Percentiles rank a stretch among this genome's conserved stretches.
Conservation (phyloP, 2,797 vertebrate genomes). For the Sebastes iracundus region DNA sequence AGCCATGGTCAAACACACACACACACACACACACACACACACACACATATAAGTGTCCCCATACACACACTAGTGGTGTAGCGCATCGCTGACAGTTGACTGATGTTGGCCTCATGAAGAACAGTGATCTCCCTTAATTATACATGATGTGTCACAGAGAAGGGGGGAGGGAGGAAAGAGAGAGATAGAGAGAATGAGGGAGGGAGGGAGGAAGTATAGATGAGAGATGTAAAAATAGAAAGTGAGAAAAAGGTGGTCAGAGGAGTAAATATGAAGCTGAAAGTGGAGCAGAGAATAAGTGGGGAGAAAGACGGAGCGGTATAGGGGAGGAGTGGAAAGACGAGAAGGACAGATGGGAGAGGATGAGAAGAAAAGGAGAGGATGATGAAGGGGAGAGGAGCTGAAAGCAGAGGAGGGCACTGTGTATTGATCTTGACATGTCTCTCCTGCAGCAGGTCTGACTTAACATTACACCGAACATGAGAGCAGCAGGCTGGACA, state of each 20-base stretch:
- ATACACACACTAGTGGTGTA: conserved; percentile 6
- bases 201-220: conserved; percentile 12
- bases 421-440: conserved; percentile 58
- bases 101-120: conserved; percentile 73
- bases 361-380: conserved; percentile 14
- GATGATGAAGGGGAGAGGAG: conserved; percentile 6
- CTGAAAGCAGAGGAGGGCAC: conserved; percentile 53
- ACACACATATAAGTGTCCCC: not conserved
- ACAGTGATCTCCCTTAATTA: conserved; percentile 82
- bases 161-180: conserved; percentile 10
- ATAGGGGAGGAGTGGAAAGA: not conserved
- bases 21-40: conserved; percentile 3
- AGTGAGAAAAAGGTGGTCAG: conserved; percentile 41
- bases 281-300: conserved; percentile 39
- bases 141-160: conserved; percentile 79
- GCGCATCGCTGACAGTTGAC: conserved; percentile 70
- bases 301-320: not conserved
- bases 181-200: not conserved
- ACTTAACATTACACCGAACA: conserved; percentile 56
- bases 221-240: conserved; percentile 51
- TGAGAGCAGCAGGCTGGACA: conserved; percentile 47
- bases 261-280: conserved; percentile 26
- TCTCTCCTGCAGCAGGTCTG: conserved; percentile 54
- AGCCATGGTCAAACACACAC: conserved; percentile 13
- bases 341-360: conserved; percentile 9